Conservation (phyloP, 2,797 vertebrate species). For the Microcaecilia unicolor region DNA sequence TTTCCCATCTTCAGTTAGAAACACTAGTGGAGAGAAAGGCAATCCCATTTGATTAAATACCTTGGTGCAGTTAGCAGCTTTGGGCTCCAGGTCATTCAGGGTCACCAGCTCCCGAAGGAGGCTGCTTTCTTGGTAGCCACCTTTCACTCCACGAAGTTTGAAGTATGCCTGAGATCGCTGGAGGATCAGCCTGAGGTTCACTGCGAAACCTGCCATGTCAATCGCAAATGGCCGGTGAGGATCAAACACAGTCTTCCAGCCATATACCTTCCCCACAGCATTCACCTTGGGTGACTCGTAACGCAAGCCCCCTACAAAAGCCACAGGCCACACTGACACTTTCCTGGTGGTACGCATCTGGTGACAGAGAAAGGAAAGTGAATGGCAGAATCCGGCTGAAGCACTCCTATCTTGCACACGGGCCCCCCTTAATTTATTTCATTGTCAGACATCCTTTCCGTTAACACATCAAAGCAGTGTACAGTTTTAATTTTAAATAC, state of each 20-base stretch:
- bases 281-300: constrained; percentile 94
- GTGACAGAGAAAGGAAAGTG: background rate
- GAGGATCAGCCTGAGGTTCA: constrained; percentile 90
- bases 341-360: constrained; percentile 92
- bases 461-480: no score
- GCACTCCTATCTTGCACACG: fast-evolving
- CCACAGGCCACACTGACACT: constrained; percentile 96
- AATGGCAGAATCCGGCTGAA: background rate
- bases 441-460: no score
- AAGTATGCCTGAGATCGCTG: constrained; percentile 95
- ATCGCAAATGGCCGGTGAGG: constrained; percentile 94
- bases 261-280: constrained; percentile 88
- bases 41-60: constrained; percentile 42
- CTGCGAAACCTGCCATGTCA: constrained; percentile 97
- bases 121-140: constrained; percentile 96
- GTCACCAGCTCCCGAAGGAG: constrained; percentile 92
- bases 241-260: constrained; percentile 96
- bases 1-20: background rate
- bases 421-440: no score
- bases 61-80: constrained; percentile 98
- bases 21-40: background rate
- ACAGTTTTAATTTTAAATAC: no score
- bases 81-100: constrained; percentile 92
- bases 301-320: constrained; percentile 88
- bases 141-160: constrained; percentile 92